Evolutionary conservation across 92 coral and sea anemone genomes (phyloP).

Genomic region (Bergia puertoricense): DNA sequence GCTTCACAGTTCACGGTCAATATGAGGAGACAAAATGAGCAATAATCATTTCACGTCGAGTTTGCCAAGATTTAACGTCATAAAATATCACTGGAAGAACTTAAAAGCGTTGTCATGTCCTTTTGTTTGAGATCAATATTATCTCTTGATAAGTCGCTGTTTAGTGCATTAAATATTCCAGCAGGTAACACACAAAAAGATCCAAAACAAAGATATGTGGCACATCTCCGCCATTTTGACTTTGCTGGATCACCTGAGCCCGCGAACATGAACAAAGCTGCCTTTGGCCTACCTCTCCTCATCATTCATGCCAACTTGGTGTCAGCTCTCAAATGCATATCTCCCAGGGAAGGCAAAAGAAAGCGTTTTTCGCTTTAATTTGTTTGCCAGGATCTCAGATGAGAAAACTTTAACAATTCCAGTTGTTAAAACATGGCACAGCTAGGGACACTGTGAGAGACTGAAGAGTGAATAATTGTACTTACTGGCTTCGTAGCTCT

Average conservation of each 20-base stretch:
- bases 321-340: no score
- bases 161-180: slow-evolving; percentile 30
- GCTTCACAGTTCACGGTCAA: neutral
- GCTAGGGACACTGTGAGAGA: no score
- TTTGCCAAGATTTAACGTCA: neutral
- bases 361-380: no score
- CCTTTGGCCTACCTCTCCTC: no score
- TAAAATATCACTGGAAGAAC: neutral
- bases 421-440: no score
- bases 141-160: slow-evolving; percentile 7
- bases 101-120: neutral
- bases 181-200: slow-evolving; percentile 13
- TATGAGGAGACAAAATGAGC: no score
- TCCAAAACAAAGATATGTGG: slow-evolving; percentile 20
- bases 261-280: neutral
- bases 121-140: neutral
- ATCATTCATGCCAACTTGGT: no score
- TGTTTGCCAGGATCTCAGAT: no score
- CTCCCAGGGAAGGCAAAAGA: no score
- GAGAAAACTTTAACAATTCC: no score
- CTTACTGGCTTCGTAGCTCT: no score
- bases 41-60: neutral
- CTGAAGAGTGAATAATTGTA: no score
- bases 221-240: slow-evolving; percentile 23
- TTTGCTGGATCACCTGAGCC: neutral